Evolutionary conservation across 2,888 invertebrate species (phyloP).

Genomic region (Drosophila percnosoma): DNA sequence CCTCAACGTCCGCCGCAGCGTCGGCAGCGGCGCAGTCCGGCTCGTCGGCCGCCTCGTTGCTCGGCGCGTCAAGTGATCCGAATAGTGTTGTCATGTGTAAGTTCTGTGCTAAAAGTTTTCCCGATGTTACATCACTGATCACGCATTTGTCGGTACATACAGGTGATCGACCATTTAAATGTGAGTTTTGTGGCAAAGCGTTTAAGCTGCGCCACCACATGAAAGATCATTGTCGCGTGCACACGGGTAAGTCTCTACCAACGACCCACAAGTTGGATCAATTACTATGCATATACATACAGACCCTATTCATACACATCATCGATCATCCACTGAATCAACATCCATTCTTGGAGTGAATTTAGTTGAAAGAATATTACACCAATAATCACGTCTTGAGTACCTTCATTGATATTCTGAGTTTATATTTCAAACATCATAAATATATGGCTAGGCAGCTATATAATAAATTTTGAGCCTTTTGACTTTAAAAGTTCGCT

Average conservation of each 20-base stretch:
- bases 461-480: neutral
- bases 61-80: conserved; percentile 86
- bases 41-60: conserved; percentile 80
- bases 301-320: neutral
- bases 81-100: conserved; percentile 94
- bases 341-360: neutral
- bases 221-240: conserved; percentile 97
- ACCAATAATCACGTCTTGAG: neutral
- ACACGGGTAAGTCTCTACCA: conserved; percentile 89
- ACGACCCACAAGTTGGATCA: conserved; percentile 20
- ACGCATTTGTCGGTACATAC: conserved; percentile 95
- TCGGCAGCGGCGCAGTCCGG: conserved; percentile 79
- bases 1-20: conserved; percentile 76
- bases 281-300: conserved; percentile 5
- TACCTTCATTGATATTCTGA: neutral
- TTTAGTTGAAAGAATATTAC: neutral
- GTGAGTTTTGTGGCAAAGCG: conserved; percentile 97
- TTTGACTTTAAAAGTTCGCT: neutral
- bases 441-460: too few species aligned
- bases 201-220: conserved; percentile 96
- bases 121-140: conserved; percentile 94
- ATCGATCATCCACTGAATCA: neutral
- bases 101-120: conserved; percentile 96
- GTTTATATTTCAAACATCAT: neutral
- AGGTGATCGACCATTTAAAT: conserved; percentile 95